Base-by-base conservation (phyloP, 2,888 invertebrate genomes). In the Leucophenga maculata region DNA sequence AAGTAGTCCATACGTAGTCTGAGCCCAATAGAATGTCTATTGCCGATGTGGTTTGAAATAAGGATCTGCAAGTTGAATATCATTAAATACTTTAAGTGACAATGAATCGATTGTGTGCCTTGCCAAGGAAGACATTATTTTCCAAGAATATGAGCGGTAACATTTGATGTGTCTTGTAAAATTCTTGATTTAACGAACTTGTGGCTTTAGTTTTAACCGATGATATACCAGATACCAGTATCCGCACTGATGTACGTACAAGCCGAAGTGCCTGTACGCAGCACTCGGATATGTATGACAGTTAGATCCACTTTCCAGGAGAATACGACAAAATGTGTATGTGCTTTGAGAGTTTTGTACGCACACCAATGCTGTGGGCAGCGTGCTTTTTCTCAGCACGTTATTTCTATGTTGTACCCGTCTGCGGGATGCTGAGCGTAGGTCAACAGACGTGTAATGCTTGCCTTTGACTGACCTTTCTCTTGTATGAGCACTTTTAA, bases 281-380 rank as follows among this genome's bases (percentile, higher is more conserved):
- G 11, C 39, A 9, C 11, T 39, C 39, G 9, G 39, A 39, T 39
- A 39, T 39, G 39, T 39, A 39, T 39, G 39, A 39, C 11, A 39
- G 8, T 39, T 39, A 1, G 39, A 39, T 11, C 39, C 50, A 13
- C 11, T 59, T 31, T 72, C 65, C 6, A 72, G 65, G n/a, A 72
- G 46, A 6, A 65, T 54, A 16, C 67, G 65, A 31, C 73, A 70
- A 9, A 13, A 6, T 14, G 67, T 46, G 1, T 59, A 32, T 31
- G 6, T 14, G 1, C 39, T 39, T 44, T 39, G 4, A 6, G n/a
- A 6, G 39, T 16, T 16, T 16, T 18, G 4, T 14, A 60, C 39
- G 4, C 66, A 9, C n/a, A 71, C 39, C 18, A 69, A 20, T 1
- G 71, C 68, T 2, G 69, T 71, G n/a, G 71, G 69, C 67, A 73